Evolutionary conservation across 2,113 vertebrate species (phyloP).

Genomic region (Python bivittatus): DNA sequence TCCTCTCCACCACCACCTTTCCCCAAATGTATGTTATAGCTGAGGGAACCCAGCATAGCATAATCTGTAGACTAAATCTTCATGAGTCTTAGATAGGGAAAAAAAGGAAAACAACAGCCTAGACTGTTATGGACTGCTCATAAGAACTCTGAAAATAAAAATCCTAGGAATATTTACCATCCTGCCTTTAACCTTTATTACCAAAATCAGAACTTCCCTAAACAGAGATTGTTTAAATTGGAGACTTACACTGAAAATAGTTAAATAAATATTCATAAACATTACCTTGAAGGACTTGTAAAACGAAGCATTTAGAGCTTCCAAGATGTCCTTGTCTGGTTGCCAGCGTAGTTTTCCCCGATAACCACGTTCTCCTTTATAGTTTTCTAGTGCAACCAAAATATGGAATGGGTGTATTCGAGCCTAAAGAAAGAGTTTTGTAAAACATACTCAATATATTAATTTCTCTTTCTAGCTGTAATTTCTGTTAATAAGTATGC

Average conservation of each 20-base stretch:
- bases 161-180: not conserved
- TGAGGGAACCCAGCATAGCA: not conserved
- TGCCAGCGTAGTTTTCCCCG: conserved; percentile 89
- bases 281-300: conserved; percentile 86
- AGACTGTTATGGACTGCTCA: not conserved
- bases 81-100: not conserved
- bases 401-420: conserved; percentile 88
- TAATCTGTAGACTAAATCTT: not conserved
- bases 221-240: not conserved
- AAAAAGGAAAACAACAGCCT: not conserved
- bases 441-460: not conserved
- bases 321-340: conserved; percentile 82
- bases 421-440: conserved; percentile 70
- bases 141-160: not conserved
- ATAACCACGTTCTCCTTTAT: conserved; percentile 85
- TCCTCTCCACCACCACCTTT: not conserved
- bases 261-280: not conserved
- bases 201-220: not conserved
- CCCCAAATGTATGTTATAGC: not conserved
- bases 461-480: not conserved
- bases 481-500: not conserved
- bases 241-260: not conserved
- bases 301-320: conserved; percentile 87
- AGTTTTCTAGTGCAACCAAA: conserved; percentile 85
- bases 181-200: not conserved